These are phyloP conservation scores for Oithona nana DNA, from an alignment of 2,888 invertebrate genomes.

Conservation along the genomic window DNA sequence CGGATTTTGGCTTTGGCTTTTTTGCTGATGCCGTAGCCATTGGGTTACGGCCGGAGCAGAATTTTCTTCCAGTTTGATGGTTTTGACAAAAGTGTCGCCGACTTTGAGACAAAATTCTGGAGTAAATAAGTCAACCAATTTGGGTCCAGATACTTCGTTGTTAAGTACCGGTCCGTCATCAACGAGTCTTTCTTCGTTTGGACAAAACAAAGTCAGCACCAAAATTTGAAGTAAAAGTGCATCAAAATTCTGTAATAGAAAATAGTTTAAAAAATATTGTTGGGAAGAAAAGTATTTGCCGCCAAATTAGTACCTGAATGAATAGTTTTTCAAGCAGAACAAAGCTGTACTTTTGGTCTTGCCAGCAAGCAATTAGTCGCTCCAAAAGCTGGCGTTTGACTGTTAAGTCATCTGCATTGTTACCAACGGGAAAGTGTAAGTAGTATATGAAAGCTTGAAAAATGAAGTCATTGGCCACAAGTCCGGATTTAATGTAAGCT, in stretches of 20 bases:
- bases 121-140: constrained; percentile 12
- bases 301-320: neutral
- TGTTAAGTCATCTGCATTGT: neutral
- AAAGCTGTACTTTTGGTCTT: constrained; percentile 14
- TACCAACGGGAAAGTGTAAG: neutral
- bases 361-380: constrained; percentile 12
- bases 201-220: constrained; percentile 11
- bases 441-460: constrained; percentile 6
- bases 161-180: constrained; percentile 12
- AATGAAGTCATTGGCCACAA: neutral
- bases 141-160: constrained; percentile 1
- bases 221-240: constrained; percentile 4
- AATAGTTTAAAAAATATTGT: too few species aligned
- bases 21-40: too few species aligned
- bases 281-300: too few species aligned
- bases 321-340: constrained; percentile 8
- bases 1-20: too few species aligned
- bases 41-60: too few species aligned
- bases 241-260: neutral
- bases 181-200: neutral
- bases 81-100: constrained; percentile 14
- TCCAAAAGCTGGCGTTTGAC: neutral
- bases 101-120: constrained; percentile 13
- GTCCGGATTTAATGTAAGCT: neutral
- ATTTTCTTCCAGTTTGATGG: constrained; percentile 1